Percentiles rank a stretch among this genome's conserved stretches.
phyloP scores from a whole-genome alignment of 1,140 invertebrate genomes.

The Bombus vancouverensis region DNA sequence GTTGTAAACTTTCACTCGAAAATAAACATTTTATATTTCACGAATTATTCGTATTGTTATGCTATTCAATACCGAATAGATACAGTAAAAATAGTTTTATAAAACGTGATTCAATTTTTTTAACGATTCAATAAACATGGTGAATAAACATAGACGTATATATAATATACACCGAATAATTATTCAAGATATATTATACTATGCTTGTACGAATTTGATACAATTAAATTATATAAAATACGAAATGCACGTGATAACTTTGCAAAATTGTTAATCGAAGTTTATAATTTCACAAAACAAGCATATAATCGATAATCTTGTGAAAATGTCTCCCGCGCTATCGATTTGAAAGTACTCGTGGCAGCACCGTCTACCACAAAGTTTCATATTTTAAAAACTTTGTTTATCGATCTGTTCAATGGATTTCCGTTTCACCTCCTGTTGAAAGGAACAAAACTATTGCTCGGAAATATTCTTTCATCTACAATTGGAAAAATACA shows the following conservation, averaged over 20 bases:
- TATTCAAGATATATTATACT: not conserved
- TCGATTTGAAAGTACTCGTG: conserved; percentile 32
- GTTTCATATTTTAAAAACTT: conserved; percentile 54
- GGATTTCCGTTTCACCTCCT: conserved; percentile 37
- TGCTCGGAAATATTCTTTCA: not conserved
- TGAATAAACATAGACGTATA: too few relatives aligned
- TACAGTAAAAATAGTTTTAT: not conserved
- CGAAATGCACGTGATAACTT: too few relatives aligned
- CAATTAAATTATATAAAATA: not conserved
- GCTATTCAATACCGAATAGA: not conserved
- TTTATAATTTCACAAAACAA: not conserved
- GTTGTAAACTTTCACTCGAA: conserved; percentile 32
- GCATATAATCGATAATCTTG: conserved; percentile 1
- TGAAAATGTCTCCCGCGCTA: conserved; percentile 36
- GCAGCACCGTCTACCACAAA: conserved; percentile 37
- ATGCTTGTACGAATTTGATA: not conserved
- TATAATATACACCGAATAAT: too few relatives aligned
- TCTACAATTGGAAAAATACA: not conserved
- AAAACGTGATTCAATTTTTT: not conserved
- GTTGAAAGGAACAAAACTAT: not conserved
- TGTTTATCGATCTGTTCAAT: conserved; percentile 46
- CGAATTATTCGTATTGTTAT: conserved; percentile 21
- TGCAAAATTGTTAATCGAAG: not conserved
- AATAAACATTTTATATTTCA: conserved; percentile 49
- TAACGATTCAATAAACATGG: not conserved